A percentile compares a stretch with the other conserved stretches of the same genome.
These are phyloP conservation scores for Cataglyphis cursor DNA, from an alignment of 2,888 invertebrate genomes.

Conservation along the genomic window DNA sequence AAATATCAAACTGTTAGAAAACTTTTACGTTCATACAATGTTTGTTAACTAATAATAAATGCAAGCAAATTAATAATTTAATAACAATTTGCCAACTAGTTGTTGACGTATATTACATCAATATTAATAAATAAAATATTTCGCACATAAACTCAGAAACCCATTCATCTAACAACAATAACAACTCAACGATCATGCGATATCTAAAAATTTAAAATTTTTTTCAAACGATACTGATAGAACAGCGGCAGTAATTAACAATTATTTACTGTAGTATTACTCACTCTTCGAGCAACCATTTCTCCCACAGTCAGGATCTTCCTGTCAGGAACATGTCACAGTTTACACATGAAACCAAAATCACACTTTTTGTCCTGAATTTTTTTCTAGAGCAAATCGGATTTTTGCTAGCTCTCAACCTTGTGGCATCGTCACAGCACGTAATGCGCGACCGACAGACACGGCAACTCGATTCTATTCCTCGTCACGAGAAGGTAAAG, in stretches of 20 bases:
- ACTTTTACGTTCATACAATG: not conserved
- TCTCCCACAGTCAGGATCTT: conserved; percentile 71
- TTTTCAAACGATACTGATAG: too few species aligned
- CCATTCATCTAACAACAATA: not conserved
- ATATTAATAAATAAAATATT: not conserved
- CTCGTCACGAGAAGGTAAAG: conserved; percentile 43
- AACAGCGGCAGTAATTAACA: not conserved
- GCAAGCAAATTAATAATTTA: not conserved
- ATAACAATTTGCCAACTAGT: not conserved
- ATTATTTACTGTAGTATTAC: conserved; percentile 62
- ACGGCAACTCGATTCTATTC: conserved; percentile 25
- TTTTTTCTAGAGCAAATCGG: not conserved
- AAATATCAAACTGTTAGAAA: not conserved
- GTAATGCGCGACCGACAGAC: conserved; percentile 26
- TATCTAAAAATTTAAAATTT: too few species aligned
- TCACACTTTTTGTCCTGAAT: conserved; percentile 54
- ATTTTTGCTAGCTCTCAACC: not conserved
- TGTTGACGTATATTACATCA: not conserved
- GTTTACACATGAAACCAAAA: conserved; percentile 58
- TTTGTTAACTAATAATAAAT: conserved; percentile 3
- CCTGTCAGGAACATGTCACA: conserved; percentile 79
- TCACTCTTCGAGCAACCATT: conserved; percentile 83
- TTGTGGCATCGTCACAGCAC: conserved; percentile 35
- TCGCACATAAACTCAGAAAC: not conserved
- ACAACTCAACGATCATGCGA: not conserved